Evolutionary conservation across 2,888 invertebrate genomes (phyloP).

Genomic region (Leucophenga maculata): DNA sequence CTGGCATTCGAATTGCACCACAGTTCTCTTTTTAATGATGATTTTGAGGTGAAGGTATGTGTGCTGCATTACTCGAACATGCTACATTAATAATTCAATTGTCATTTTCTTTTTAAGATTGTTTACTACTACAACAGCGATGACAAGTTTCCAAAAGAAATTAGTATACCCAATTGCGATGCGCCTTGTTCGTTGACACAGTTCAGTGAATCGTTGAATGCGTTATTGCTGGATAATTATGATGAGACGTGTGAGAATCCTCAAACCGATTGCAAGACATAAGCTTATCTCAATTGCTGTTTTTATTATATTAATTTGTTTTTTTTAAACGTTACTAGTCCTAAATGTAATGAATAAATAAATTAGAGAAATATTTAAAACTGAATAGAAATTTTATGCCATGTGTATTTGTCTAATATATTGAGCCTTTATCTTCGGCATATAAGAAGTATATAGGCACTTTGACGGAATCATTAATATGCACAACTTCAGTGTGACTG

Average conservation of each 20-base stretch:
- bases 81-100: no score
- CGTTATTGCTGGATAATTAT: constrained; percentile 79
- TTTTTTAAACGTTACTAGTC: constrained; percentile 7
- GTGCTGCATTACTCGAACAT: neutral
- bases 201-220: constrained; percentile 74
- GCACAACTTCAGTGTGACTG: constrained; percentile 83
- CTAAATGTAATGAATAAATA: neutral
- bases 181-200: constrained; percentile 77
- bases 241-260: constrained; percentile 77
- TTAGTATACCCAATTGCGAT: constrained; percentile 78
- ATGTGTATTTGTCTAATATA: constrained; percentile 43
- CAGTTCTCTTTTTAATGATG: constrained; percentile 68
- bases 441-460: constrained; percentile 91
- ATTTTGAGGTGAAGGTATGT: constrained; percentile 77
- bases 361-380: neutral
- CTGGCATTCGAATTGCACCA: constrained; percentile 83
- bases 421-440: constrained; percentile 88
- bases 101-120: constrained; percentile 73
- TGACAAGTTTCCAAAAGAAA: constrained; percentile 75
- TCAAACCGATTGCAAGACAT: constrained; percentile 56
- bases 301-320: neutral
- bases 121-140: constrained; percentile 79
- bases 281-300: constrained; percentile 13
- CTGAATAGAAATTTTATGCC: constrained; percentile 16
- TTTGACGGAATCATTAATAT: constrained; percentile 59